Evolutionary conservation across 2,888 invertebrate genomes (phyloP).

Genomic region (Hoplodrina ambigua): DNA sequence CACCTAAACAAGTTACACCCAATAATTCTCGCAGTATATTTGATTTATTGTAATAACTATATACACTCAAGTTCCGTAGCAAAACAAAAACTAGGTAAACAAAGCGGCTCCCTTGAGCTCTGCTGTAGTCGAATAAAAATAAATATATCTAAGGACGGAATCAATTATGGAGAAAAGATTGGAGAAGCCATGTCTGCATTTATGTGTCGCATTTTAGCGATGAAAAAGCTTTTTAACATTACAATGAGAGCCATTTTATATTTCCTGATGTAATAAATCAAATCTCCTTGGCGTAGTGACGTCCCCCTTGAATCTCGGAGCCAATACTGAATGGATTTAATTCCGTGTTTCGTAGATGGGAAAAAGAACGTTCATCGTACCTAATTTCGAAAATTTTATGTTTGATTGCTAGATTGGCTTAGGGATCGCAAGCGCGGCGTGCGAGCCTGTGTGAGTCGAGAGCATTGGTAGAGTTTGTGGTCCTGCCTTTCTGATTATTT

Average conservation of each 20-base stretch:
- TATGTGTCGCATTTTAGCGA: conserved; percentile 67
- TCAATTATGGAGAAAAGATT: conserved; percentile 70
- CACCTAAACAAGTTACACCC: conserved; percentile 58
- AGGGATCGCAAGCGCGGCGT: neutral
- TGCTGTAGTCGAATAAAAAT: conserved; percentile 56
- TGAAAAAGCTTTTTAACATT: conserved; percentile 70
- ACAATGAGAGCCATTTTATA: conserved; percentile 69
- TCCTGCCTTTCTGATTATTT: neutral
- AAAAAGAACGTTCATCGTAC: conserved; percentile 52
- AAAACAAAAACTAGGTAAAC: conserved; percentile 65
- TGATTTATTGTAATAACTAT: conserved; percentile 65
- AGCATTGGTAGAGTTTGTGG: neutral
- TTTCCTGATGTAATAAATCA: conserved; percentile 74
- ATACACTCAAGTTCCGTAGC: conserved; percentile 53
- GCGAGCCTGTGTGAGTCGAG: neutral
- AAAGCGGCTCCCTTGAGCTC: conserved; percentile 52
- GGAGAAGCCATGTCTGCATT: conserved; percentile 70
- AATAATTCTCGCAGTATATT: conserved; percentile 66
- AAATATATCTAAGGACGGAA: conserved; percentile 63
- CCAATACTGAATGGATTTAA: conserved; percentile 67
- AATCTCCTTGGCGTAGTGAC: conserved; percentile 70
- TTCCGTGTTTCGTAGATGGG: conserved; percentile 57
- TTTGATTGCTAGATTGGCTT: conserved; percentile 37
- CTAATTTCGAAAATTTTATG: conserved; percentile 41
- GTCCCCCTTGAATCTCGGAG: conserved; percentile 63